Evolutionary conservation across 2,797 vertebrate genomes (phyloP), one percentile per base, ranked within the genome.

Genomic region (Salmo trutta): DNA sequence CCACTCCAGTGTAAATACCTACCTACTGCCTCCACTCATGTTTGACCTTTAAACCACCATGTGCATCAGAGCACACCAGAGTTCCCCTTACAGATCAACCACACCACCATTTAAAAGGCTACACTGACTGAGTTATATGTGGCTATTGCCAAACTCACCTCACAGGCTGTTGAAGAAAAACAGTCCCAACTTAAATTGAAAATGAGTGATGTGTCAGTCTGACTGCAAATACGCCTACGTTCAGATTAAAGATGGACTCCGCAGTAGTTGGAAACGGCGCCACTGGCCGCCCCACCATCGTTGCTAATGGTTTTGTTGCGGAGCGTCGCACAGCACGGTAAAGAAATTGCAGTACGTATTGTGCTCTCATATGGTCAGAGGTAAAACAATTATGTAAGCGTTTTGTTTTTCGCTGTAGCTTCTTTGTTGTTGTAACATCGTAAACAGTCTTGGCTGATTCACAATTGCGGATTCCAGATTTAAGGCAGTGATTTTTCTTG

Each of bases 11-110:
- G 75, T 75, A 77, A 41, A 16, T 51, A 71, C 74, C 62, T 31
- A 31, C 3, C 27, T 19, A 10, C 21, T 16, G 73, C 53, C 78
- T 84, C 77, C 74, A 80, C 81, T 86, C 77, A 75, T 73, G 66
- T 71, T 77, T 85, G 85, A 90, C 86, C 86, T 91, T 90, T 88
- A 85, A 84, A 82, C 79, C 80, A 62, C 15, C 1, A 67, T 82
- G 31, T 73, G 62, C 71, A 36, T 12, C 27, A 19, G 27, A 70
- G 17, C 82, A 80, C 47, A 52, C 65, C 27, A 47, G 31, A 21
- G 54, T 31, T 16, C 31, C 14, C 15, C 19, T 16, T 0, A 36
- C 36, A 12, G n/a, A 31, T 75, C 79, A 73, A 56, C 16, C 71
- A 56, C 47, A 53, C 21, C 12, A 2, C 71, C 52, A 74, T 41